Conservation (phyloP, 2,113 vertebrate species). For the Channa maculata region DNA sequence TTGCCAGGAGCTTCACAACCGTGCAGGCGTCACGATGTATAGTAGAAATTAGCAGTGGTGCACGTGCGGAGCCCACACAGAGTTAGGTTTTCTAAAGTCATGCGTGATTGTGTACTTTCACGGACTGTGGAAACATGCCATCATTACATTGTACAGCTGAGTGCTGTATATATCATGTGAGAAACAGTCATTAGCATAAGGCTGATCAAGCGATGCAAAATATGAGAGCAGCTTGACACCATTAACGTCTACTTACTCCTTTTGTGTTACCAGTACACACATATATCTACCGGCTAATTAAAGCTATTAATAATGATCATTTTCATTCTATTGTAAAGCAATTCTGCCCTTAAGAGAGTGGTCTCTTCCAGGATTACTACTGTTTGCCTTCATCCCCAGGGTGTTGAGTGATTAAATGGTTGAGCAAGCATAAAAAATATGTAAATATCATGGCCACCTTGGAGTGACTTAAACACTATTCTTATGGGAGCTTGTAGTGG, state of each 20-base stretch:
- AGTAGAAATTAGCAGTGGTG: neutral
- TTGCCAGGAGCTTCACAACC: neutral
- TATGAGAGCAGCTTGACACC: neutral
- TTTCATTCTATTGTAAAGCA: constrained; percentile 11
- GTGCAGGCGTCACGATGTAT: neutral
- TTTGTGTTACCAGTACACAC: constrained; percentile 3
- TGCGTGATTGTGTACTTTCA: neutral
- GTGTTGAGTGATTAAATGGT: constrained; percentile 61
- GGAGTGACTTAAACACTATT: constrained; percentile 43
- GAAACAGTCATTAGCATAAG: too few relatives aligned
- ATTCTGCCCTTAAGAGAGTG: constrained; percentile 21
- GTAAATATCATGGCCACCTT: constrained; percentile 66
- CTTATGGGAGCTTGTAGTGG: constrained; percentile 48
- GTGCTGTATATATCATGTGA: too few relatives aligned
- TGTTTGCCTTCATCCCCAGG: constrained; percentile 37
- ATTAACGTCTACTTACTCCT: constrained; percentile 22
- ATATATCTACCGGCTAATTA: constrained; percentile 29
- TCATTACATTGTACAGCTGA: neutral
- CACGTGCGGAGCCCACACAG: neutral
- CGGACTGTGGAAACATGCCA: neutral
- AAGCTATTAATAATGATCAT: constrained; percentile 36
- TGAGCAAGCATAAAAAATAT: constrained; percentile 63
- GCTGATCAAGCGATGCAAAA: neutral
- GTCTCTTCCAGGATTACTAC: constrained; percentile 48
- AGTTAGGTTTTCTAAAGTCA: neutral